phyloP scores from a whole-genome alignment of 2,888 invertebrate species.

The Sialis lutaria region DNA sequence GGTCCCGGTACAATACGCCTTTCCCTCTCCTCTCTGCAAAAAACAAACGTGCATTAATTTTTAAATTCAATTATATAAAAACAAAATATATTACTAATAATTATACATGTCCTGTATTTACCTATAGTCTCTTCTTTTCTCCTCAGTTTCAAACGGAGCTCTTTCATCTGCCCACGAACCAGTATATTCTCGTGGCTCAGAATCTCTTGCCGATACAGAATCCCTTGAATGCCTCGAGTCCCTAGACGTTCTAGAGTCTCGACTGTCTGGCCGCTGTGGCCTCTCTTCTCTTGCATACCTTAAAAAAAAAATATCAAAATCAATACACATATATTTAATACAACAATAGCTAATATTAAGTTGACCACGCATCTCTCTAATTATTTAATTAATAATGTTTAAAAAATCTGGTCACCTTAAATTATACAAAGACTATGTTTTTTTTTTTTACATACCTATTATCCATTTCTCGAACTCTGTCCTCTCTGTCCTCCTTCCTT shows the following conservation, averaged over 20 bases:
- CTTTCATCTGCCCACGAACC: constrained; percentile 30
- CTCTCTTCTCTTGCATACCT: constrained; percentile 22
- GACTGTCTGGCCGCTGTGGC: constrained; percentile 37
- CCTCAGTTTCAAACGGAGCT: constrained; percentile 19
- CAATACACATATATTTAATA: constrained; percentile 10
- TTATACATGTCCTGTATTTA: too few relatives aligned
- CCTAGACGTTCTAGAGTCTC: constrained; percentile 35
- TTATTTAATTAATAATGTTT: not conserved
- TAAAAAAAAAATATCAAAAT: too few relatives aligned
- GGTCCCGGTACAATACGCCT: constrained; percentile 34
- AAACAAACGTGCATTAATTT: not conserved
- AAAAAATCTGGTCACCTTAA: too few relatives aligned
- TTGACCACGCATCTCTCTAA: not conserved
- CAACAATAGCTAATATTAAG: not conserved
- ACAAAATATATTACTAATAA: too few relatives aligned
- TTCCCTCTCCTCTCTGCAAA: constrained; percentile 19
- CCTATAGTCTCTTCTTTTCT: constrained; percentile 18
- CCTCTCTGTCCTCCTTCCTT: constrained; percentile 8
- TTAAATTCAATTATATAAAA: too few relatives aligned
- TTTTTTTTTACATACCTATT: not conserved
- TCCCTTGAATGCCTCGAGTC: constrained; percentile 29
- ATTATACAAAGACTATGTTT: too few relatives aligned
- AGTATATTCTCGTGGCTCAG: constrained; percentile 21
- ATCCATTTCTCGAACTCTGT: not conserved
- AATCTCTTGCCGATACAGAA: constrained; percentile 29